phyloP scores from a whole-genome alignment of 2,888 invertebrate species.

The Julus scandinavius region DNA sequence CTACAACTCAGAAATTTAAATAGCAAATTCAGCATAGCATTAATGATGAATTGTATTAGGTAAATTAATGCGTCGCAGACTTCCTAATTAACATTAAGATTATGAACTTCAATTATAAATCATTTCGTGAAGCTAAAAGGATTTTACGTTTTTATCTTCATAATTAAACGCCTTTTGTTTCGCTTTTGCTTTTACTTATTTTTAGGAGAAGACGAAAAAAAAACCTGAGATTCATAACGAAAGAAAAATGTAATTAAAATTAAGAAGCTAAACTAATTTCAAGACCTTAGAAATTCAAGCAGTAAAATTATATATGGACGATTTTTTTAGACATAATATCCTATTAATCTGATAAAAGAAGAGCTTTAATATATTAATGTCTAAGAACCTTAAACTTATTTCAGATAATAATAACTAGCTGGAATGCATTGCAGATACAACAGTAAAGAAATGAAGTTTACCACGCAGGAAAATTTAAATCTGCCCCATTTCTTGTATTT shows the following conservation, averaged over 20 bases:
- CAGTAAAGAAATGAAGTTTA: background rate
- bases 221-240: background rate
- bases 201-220: background rate
- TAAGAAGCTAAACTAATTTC: background rate
- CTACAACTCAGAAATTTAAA: background rate
- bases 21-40: background rate
- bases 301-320: background rate
- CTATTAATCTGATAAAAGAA: background rate
- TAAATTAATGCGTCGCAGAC: constrained; percentile 20
- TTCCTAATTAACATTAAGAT: constrained; percentile 24
- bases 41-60: constrained; percentile 29
- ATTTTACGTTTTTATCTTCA: constrained; percentile 13
- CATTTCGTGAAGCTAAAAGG: constrained; percentile 6
- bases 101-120: constrained; percentile 31
- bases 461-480: too few relatives aligned
- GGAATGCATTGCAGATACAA: too few relatives aligned
- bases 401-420: too few relatives aligned
- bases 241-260: constrained; percentile 21
- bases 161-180: constrained; percentile 29
- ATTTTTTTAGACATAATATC: background rate
- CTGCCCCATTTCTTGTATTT: too few relatives aligned
- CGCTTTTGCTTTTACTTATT: background rate
- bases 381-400: background rate
- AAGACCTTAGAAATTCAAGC: background rate
- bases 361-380: constrained; percentile 1